Base-by-base conservation (phyloP, 2,797 vertebrate genomes). In the Ibycter americanus region DNA sequence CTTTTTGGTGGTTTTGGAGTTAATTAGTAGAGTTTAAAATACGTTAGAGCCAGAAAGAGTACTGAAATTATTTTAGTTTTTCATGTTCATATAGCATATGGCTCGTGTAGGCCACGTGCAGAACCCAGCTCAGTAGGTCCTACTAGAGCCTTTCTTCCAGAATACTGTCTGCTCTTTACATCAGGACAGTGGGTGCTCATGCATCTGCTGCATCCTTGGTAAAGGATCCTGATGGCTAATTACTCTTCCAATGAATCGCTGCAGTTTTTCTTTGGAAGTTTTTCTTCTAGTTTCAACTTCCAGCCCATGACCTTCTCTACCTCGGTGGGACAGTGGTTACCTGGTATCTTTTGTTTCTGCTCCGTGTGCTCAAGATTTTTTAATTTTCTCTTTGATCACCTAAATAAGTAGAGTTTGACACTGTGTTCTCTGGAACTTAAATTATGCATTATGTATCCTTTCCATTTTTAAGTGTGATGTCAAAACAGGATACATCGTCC, bases 41-140 rank as follows among this genome's bases (percentile, higher is more conserved):
- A 12, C 6, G 11, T 52, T 56, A 68, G 42, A 81, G 42, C 12
- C 27, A 82, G 46, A 62, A 70, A 15, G 49, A 55, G 9, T 15
- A 40, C 11, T 52, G 61, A 52, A 32, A 44, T 72, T 17, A 44
- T 17, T 49, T 31, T 15, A 89, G 34, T 46, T 83, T 91, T 52
- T 90, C 38, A 38, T 0, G 0, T 31, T 47, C 29, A 14, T 63
- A 9, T 15, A 74, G 71, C 29, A 27, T 1, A 0, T 29, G 31
- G 70, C 61, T 92, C 1, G 0, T 32, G 12, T 15, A 66, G 51
- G 42, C 71, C 27, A 8, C 0, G 0, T 46, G 34, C 0, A 0
- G 63, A 76, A 70, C 32, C 29, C 0, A 2, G 25, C 46, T 54
- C 32, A 44, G 42, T 52, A 78, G 42, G 36, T 59, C n/a, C 29